phyloP scores from a whole-genome alignment of 2,888 invertebrate species.

The Scrobipalpa costella region DNA sequence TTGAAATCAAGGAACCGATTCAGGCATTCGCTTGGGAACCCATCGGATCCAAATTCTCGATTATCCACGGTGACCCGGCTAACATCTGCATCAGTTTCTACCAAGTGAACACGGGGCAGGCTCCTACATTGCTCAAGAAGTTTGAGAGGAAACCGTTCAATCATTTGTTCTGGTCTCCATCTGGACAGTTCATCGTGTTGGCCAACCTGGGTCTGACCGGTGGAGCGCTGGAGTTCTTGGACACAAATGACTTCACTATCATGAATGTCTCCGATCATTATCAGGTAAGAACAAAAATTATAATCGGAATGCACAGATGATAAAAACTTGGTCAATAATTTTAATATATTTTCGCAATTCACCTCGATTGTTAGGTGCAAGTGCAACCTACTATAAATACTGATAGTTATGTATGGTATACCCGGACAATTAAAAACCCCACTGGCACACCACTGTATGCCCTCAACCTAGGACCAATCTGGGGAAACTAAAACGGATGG shows the following conservation, averaged over 20 bases:
- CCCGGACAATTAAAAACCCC: too few species aligned
- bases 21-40: conserved; percentile 99
- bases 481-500: too few species aligned
- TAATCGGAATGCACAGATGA: not conserved
- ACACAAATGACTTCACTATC: conserved; percentile 96
- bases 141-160: conserved; percentile 94
- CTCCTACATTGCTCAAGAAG: conserved; percentile 93
- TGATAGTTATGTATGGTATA: too few species aligned
- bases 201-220: conserved; percentile 92
- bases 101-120: conserved; percentile 92
- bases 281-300: conserved; percentile 83
- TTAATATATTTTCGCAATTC: too few species aligned
- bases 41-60: conserved; percentile 96
- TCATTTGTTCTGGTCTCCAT: conserved; percentile 97
- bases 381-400: too few species aligned
- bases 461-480: too few species aligned
- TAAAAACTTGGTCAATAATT: too few species aligned
- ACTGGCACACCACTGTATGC: too few species aligned
- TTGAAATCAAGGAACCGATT: conserved; percentile 96
- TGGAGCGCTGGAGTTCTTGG: conserved; percentile 96
- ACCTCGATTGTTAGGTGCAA: too few species aligned
- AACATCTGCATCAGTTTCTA: conserved; percentile 96
- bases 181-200: conserved; percentile 96
- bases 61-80: conserved; percentile 94
- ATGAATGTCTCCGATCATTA: conserved; percentile 97